Base-by-base conservation (phyloP, 2,888 invertebrate genomes). In the Megaustenia siamemsis region DNA sequence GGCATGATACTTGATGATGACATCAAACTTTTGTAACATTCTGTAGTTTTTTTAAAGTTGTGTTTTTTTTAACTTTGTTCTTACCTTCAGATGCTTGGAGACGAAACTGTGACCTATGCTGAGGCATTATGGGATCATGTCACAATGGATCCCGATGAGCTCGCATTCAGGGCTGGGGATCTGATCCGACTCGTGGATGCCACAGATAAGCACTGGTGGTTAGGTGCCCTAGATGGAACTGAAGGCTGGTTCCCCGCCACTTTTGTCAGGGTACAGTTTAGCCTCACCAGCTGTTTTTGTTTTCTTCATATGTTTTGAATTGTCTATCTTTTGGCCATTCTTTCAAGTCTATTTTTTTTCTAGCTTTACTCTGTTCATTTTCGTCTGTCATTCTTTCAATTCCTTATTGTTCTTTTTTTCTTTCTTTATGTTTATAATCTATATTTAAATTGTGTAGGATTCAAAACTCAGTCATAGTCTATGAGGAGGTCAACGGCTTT, bases 161-260 rank as follows among this genome's bases (percentile, higher is more conserved):
- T 96, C 87, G 96, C 96, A 10, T 96, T 97, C 93, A 94, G 96
- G 85, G 96, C 96, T n/a, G 96, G 96, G 32, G 96, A 96, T 91
- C 94, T 96, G 69, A 95, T 96, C 86, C 95, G 96, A 92, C 96
- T 96, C 84, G 93, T 96, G 66, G 96, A 96, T 91, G 96, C 95
- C 81, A 93, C 95, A 28, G 96, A 96, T 91, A 95, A 95, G 86
- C 96, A 96, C 90, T 97, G 97, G 96, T 97, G 97, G 96, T 97
- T 96, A 96, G 97, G 96, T 66, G 94, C 94, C 32, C 93, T 94
- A 75, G 93, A 92, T 45, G 95, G 95, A 32, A 95, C 95, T 86
- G 95, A 96, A 86, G 97, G 97, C 85, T 97, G 97, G 97, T 97
- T 97, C 94, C 97, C 97, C 63, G 96, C 97, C 83, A 96, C 96